These are phyloP conservation scores for Lycia hirtaria DNA, from an alignment of 2,888 invertebrate genomes.

Conservation along the genomic window DNA sequence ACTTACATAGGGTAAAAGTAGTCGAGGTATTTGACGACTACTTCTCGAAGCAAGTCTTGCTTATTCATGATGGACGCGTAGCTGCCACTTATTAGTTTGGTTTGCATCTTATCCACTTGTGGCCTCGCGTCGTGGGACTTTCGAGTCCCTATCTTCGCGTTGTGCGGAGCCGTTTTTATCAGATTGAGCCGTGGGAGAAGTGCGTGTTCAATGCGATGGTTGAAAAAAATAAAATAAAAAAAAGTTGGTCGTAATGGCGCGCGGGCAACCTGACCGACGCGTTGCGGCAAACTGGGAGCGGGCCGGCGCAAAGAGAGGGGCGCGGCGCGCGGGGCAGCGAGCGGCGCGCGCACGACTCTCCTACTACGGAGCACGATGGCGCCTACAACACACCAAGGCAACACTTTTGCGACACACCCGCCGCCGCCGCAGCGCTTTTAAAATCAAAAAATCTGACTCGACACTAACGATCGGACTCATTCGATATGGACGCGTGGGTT, in stretches of 20 bases:
- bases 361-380: constrained; percentile 80
- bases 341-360: constrained; percentile 52
- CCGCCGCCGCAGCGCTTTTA: constrained; percentile 68
- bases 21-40: constrained; percentile 89
- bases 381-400: constrained; percentile 79
- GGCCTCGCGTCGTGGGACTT: constrained; percentile 64
- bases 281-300: constrained; percentile 83
- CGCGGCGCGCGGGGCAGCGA: constrained; percentile 60
- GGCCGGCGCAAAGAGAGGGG: constrained; percentile 58
- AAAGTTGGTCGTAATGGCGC: constrained; percentile 53
- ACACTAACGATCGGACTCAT: constrained; percentile 56
- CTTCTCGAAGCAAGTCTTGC: constrained; percentile 88
- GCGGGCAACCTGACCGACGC: constrained; percentile 81
- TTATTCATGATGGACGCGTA: constrained; percentile 88
- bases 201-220: constrained; percentile 64
- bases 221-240: constrained; percentile 54
- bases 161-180: constrained; percentile 71
- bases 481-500: constrained; percentile 66
- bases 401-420: constrained; percentile 82
- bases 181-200: constrained; percentile 58
- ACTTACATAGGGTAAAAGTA: constrained; percentile 90
- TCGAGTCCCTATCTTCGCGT: constrained; percentile 65
- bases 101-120: constrained; percentile 81
- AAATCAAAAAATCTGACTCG: constrained; percentile 62
- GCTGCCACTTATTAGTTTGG: constrained; percentile 86